These are phyloP conservation scores for Drosophila cardini DNA, from an alignment of 1,140 invertebrate genomes.

Conservation along the genomic window DNA sequence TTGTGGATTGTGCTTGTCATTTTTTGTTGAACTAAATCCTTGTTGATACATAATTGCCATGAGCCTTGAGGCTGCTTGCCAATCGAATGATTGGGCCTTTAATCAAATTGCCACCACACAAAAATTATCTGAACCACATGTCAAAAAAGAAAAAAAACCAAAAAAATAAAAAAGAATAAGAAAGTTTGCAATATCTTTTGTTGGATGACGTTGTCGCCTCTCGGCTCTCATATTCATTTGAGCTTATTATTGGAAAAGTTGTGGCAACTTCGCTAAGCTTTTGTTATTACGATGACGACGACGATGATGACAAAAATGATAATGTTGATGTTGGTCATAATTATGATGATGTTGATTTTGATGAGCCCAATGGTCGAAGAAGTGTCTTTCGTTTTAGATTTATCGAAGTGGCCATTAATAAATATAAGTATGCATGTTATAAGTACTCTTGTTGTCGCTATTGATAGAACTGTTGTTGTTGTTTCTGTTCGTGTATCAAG, in stretches of 20 bases:
- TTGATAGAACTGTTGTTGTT: slow-evolving; percentile 42
- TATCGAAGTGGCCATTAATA: slow-evolving; percentile 73
- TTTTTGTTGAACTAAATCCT: slow-evolving; percentile 25
- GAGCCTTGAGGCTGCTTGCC: slow-evolving; percentile 6
- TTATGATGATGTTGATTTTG: slow-evolving; percentile 17
- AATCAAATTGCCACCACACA: slow-evolving; percentile 50
- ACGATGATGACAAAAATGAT: slow-evolving; percentile 34
- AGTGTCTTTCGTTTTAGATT: slow-evolving; percentile 50
- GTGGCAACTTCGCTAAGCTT: slow-evolving; percentile 69
- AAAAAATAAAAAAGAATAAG: slow-evolving; percentile 13
- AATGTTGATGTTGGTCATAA: slow-evolving; percentile 26
- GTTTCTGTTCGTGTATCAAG: slow-evolving; percentile 58
- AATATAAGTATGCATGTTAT: slow-evolving; percentile 62
- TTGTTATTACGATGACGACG: slow-evolving; percentile 72
- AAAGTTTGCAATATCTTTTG: slow-evolving; percentile 48
- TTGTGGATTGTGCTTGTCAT: slow-evolving; percentile 29
- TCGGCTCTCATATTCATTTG: slow-evolving; percentile 69
- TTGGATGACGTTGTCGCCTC: slow-evolving; percentile 25
- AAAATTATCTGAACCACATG: slow-evolving; percentile 54
- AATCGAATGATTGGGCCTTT: slow-evolving; percentile 38
- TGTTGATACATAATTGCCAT: slow-evolving; percentile 37
- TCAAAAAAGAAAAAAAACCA: slow-evolving; percentile 34
- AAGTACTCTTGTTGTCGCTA: slow-evolving; percentile 41
- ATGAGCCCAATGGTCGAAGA: slow-evolving; percentile 34
- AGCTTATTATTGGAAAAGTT: slow-evolving; percentile 83